A percentile compares a stretch with the other conserved stretches of the same genome.
These are phyloP conservation scores for Spea multiplicata DNA, from an alignment of 2,113 vertebrate genomes.

Conservation along the genomic window DNA sequence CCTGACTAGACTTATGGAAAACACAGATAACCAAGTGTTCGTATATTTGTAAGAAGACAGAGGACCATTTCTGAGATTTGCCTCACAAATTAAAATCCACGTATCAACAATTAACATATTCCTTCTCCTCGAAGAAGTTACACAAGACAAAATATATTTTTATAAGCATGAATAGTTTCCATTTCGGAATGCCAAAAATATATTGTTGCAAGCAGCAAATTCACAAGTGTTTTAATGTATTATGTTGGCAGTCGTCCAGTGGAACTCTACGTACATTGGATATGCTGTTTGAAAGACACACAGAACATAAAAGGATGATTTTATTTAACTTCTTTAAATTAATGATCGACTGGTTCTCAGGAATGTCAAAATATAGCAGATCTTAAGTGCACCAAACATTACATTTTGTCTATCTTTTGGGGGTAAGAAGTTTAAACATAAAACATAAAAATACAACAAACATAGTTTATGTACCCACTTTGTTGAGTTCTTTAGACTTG, in stretches of 20 bases:
- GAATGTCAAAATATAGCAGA: constrained; percentile 53
- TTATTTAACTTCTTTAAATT: constrained; percentile 64
- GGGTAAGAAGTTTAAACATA: constrained; percentile 45
- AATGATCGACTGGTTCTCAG: constrained; percentile 74
- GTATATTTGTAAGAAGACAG: no score
- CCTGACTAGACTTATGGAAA: background rate
- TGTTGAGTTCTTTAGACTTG: no score
- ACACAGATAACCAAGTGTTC: background rate
- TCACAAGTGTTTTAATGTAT: constrained; percentile 54
- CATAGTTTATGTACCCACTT: no score
- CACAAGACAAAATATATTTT: constrained; percentile 26
- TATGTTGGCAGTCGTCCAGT: constrained; percentile 51
- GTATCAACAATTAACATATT: background rate
- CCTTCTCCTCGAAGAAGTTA: background rate
- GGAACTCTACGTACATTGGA: constrained; percentile 37
- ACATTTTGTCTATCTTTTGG: constrained; percentile 66
- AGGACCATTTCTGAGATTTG: background rate
- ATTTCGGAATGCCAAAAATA: constrained; percentile 53
- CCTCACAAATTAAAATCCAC: background rate
- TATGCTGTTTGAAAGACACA: constrained; percentile 48
- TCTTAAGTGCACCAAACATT: constrained; percentile 66
- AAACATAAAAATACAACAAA: no score
- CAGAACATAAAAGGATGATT: constrained; percentile 54
- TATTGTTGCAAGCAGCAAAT: constrained; percentile 50
- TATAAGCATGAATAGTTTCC: constrained; percentile 56